Evolutionary conservation across 2,888 invertebrate species (phyloP).

Genomic region (Brenthis daphne): DNA sequence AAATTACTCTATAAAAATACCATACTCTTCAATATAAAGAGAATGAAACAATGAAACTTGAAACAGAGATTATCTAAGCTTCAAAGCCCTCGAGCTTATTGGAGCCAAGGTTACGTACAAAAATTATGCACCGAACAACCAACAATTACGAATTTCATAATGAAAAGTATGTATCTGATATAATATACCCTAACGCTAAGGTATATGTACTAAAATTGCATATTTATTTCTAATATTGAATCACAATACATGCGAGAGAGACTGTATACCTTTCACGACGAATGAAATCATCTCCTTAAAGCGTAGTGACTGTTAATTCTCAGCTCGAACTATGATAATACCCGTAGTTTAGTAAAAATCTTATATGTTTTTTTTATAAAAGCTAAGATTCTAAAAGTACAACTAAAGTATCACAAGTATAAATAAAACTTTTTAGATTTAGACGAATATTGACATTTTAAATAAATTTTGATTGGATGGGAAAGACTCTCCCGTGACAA

Average conservation of each 20-base stretch:
- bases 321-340: background rate
- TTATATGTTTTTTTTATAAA: background rate
- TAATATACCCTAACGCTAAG: slow-evolving; percentile 17
- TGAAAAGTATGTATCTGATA: slow-evolving; percentile 4
- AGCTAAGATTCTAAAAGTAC: too few relatives aligned
- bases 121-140: slow-evolving; percentile 30
- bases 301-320: slow-evolving; percentile 29
- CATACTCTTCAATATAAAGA: slow-evolving; percentile 9
- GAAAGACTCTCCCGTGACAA: too few relatives aligned
- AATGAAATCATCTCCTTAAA: slow-evolving; percentile 40
- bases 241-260: background rate
- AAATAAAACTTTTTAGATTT: too few relatives aligned
- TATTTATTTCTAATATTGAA: background rate
- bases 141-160: slow-evolving; percentile 3
- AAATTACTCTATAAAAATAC: background rate
- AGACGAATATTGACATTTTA: too few relatives aligned
- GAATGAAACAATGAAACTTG: slow-evolving; percentile 23
- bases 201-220: slow-evolving; percentile 23
- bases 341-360: background rate
- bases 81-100: slow-evolving; percentile 36
- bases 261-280: slow-evolving; percentile 36
- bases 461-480: too few relatives aligned
- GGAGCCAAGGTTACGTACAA: slow-evolving; percentile 36
- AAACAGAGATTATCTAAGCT: slow-evolving; percentile 31
- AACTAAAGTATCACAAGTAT: too few relatives aligned